Evolutionary conservation across 1,140 invertebrate genomes (phyloP), one percentile per base, ranked within the genome.

Genomic region (Glomeris maerens): DNA sequence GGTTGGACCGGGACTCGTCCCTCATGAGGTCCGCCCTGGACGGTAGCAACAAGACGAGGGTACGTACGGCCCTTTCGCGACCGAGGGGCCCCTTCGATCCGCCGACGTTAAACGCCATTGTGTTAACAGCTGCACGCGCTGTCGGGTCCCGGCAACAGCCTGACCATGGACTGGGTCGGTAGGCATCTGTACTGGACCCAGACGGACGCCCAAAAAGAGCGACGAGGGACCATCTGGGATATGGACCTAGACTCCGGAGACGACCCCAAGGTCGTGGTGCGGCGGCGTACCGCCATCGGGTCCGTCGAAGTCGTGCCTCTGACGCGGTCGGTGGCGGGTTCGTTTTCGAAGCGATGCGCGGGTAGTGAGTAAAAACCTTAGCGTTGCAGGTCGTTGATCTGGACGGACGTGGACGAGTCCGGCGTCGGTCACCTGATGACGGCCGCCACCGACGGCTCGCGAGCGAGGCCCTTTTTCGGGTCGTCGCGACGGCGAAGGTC

Each of bases 141-240:
- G 21, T 76, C 80, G 46, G 75, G 76, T 17, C 76, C 75, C 26
- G 78, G 76, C 0, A 68, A 71, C 7, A 78, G 79, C 55, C 62
- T 93, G 4, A 78, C 80, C 4, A 70, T 87, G 0, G 88, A 94
- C 64, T 94, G 89, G 89, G 74, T 93, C 7, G 77, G 79, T 36
- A 72, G 84, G 42, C 78, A 78, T 40, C 64, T 93, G 1, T 93
- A 89, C 60, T 85, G 83, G 79, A 71, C 79, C 0, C 82, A 86
- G 64, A 61, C 67, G 2, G 71, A 73, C 55, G 65, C 72, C 7
- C 68, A n/a, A n/a, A n/a, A 48, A 65, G 58, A 2, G 65, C 27
- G 50, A 7, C 50, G 52, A 13, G 57, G 62, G 31, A 55, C 67
- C 0, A 66, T 80, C 22, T 78, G 76, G 58, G 65, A 71, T 28